Evolutionary conservation across 2,113 vertebrate genomes (phyloP).

Genomic region (Notarius lentiginosus): DNA sequence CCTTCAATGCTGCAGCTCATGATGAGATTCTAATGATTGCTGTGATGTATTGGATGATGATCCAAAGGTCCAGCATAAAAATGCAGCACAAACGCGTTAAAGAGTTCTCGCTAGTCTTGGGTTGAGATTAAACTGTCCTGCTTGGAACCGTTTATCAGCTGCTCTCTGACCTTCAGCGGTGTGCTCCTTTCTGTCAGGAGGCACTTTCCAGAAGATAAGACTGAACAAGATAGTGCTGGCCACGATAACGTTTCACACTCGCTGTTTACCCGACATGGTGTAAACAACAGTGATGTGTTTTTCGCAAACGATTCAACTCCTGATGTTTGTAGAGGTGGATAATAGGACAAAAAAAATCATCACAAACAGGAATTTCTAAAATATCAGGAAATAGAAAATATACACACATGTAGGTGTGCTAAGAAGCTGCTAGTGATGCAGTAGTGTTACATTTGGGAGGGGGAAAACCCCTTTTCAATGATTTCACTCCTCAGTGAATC

Average conservation of each 20-base stretch:
- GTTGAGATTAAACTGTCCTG: background rate
- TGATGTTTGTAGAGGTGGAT: too few relatives aligned
- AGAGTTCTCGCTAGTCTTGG: background rate
- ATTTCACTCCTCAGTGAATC: background rate
- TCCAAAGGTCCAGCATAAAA: background rate
- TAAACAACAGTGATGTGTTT: background rate
- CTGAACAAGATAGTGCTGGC: background rate
- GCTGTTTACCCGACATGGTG: background rate
- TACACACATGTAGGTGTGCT: too few relatives aligned
- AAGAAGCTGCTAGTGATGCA: too few relatives aligned
- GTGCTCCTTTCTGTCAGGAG: background rate
- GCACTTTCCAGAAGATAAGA: background rate
- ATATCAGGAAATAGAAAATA: too few relatives aligned
- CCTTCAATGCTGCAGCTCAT: slow-evolving; percentile 42
- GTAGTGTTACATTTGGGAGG: too few relatives aligned
- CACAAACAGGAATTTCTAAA: too few relatives aligned
- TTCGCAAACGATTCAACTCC: too few relatives aligned
- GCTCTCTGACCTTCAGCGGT: slow-evolving; percentile 8
- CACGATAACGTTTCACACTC: background rate
- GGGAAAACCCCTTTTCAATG: too few relatives aligned
- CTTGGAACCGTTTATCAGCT: background rate
- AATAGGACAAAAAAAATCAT: background rate
- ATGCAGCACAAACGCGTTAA: background rate
- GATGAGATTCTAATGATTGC: slow-evolving; percentile 23
- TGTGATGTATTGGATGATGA: background rate